Percentiles rank a stretch among this genome's conserved stretches.
Evolutionary conservation across 2,888 invertebrate species (phyloP).

Genomic region (Venustoraphidia nigricollis): DNA sequence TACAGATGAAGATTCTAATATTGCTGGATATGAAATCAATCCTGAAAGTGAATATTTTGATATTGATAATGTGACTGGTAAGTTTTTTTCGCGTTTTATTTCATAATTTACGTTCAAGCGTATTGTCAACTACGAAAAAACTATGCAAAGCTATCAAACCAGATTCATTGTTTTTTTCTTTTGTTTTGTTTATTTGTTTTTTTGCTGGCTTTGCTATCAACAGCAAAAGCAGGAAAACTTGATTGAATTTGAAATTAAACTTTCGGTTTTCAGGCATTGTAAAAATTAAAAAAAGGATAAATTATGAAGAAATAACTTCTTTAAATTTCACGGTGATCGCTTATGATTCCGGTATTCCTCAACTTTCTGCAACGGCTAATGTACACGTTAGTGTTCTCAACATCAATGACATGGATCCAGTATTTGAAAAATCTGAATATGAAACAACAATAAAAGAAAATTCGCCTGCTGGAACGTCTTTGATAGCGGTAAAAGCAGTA

Average conservation of each 20-base stretch:
- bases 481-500: constrained; percentile 55
- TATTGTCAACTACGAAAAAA: no score
- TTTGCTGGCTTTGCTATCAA: no score
- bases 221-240: no score
- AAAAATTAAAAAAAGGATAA: constrained; percentile 58
- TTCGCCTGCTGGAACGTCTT: constrained; percentile 51
- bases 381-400: constrained; percentile 66
- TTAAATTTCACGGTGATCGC: constrained; percentile 69
- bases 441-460: constrained; percentile 62
- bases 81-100: constrained; percentile 12
- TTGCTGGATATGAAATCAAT: constrained; percentile 55
- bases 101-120: no score
- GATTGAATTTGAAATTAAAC: no score
- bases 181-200: no score
- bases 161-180: no score
- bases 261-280: constrained; percentile 43
- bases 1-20: constrained; percentile 68
- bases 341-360: constrained; percentile 76
- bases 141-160: no score
- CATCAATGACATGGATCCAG: constrained; percentile 77
- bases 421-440: constrained; percentile 52
- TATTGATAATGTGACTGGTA: constrained; percentile 67
- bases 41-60: constrained; percentile 62
- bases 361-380: constrained; percentile 59
- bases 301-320: constrained; percentile 64